Percentiles rank a stretch among this genome's conserved stretches.
phyloP scores from a whole-genome alignment of 2,888 invertebrate genomes.

The Patella ulyssiponensis region DNA sequence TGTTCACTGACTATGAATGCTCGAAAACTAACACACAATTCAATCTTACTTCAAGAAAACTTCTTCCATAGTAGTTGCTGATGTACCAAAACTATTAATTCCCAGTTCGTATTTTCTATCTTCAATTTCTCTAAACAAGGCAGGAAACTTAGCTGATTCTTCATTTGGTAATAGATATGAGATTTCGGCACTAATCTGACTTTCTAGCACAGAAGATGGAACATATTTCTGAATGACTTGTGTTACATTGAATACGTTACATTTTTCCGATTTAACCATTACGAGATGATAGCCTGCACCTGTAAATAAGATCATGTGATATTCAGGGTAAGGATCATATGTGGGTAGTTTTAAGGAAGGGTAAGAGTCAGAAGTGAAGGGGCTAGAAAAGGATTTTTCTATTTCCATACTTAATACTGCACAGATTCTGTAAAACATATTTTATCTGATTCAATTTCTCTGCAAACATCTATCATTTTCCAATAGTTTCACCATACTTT shows the following conservation, averaged over 20 bases:
- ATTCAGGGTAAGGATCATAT: too few species aligned
- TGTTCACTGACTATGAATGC: too few species aligned
- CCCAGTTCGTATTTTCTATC: conserved; percentile 74
- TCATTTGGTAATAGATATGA: conserved; percentile 63
- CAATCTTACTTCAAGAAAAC: conserved; percentile 75
- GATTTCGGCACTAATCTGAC: conserved; percentile 65
- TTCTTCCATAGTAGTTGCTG: conserved; percentile 90
- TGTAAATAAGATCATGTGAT: conserved; percentile 56
- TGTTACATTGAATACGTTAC: conserved; percentile 75
- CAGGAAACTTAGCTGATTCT: conserved; percentile 54
- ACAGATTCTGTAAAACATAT: too few species aligned
- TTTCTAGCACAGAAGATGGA: conserved; percentile 77
- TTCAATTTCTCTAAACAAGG: conserved; percentile 60
- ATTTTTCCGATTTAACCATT: conserved; percentile 76
- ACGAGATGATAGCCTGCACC: conserved; percentile 86
- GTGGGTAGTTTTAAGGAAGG: too few species aligned
- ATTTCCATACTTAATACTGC: too few species aligned
- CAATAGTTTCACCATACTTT: too few species aligned
- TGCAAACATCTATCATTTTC: too few species aligned
- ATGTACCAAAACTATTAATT: conserved; percentile 85
- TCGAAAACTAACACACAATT: not conserved
- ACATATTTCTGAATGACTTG: conserved; percentile 78
- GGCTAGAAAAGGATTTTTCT: too few species aligned
- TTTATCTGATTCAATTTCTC: too few species aligned
- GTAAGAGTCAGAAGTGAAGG: too few species aligned